phyloP scores from a whole-genome alignment of 1,140 invertebrate genomes.

The Drosophila pruinosa region DNA sequence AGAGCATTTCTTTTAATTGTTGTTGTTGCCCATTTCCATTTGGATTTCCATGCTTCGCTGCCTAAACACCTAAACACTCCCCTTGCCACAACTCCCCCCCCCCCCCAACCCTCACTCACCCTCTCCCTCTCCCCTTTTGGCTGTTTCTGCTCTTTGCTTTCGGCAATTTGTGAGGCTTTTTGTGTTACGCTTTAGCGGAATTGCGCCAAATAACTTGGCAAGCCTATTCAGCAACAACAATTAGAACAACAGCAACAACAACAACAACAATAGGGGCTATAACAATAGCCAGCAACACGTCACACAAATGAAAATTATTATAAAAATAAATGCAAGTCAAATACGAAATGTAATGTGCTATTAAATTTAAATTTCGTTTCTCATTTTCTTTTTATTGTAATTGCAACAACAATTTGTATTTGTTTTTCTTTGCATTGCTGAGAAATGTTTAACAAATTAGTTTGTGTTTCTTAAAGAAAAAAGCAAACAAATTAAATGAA shows the following conservation, averaged over 20 bases:
- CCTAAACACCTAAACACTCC: neutral
- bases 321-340: conserved; percentile 45
- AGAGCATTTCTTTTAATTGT: conserved; percentile 34
- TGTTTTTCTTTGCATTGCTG: conserved; percentile 1
- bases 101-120: conserved; percentile 7
- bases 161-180: conserved; percentile 38
- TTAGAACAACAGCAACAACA: conserved; percentile 9
- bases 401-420: neutral
- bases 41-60: conserved; percentile 66
- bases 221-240: conserved; percentile 39
- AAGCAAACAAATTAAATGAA: too few relatives aligned
- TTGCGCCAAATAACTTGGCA: conserved; percentile 74
- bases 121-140: neutral
- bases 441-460: conserved; percentile 63
- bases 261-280: neutral
- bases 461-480: conserved; percentile 16
- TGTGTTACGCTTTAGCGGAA: conserved; percentile 73
- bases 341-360: conserved; percentile 36
- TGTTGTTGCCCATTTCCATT: conserved; percentile 64
- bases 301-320: conserved; percentile 51
- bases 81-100: neutral
- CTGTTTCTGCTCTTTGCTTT: neutral
- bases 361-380: neutral
- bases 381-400: conserved; percentile 5
- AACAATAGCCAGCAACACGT: conserved; percentile 27